Base-by-base conservation (phyloP, 2,113 vertebrate genomes). In the Dissostichus mawsoni region DNA sequence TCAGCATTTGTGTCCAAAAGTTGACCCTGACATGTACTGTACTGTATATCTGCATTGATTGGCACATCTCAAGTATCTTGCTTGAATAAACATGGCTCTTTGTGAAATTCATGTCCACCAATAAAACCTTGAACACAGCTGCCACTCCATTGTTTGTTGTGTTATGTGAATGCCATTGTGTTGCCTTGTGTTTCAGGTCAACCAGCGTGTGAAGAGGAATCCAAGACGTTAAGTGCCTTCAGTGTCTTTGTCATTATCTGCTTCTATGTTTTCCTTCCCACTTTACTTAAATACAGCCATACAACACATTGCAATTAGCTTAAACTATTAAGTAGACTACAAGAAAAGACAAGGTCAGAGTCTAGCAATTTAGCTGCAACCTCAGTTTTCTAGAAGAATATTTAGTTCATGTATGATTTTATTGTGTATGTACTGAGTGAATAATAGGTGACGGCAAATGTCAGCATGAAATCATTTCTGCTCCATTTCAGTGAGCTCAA, bases 121-220 rank as follows among this genome's bases (percentile, higher is more conserved):
- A 85, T 90, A 91, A 91, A 92, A 74, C 57, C 69, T 75, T 80
- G 51, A 65, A 66, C 6, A 0, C 58, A 62, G 58, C 50, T 66
- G 45, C 65, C 8, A 17, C 44, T 20, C n/a, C 13, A 33, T 78
- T 74, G 62, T 78, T 44, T 53, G 48, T 69, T 76, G 48, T 82
- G 23, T 76, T 58, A 12, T 79, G 61, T 82, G 65, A 68, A 72
- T 67, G 73, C 16, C n/a, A 50, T 55, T 74, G 17, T 63, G n/a
- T 41, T 17, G 25, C 55, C 1, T 8, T 64, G 14, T 63, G 74
- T 47, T 52, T 62, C n/a, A 63, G 50, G 14, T 18, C 44, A 78
- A 73, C 53, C 36, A 53, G n/a, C 0, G 1, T 77, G 47, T 65
- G 47, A 57, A 48, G 23, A 50, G 9, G 12, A 48, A 16, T 53